Evolutionary conservation across 2,888 invertebrate genomes (phyloP).

Genomic region (Lithophane socia): DNA sequence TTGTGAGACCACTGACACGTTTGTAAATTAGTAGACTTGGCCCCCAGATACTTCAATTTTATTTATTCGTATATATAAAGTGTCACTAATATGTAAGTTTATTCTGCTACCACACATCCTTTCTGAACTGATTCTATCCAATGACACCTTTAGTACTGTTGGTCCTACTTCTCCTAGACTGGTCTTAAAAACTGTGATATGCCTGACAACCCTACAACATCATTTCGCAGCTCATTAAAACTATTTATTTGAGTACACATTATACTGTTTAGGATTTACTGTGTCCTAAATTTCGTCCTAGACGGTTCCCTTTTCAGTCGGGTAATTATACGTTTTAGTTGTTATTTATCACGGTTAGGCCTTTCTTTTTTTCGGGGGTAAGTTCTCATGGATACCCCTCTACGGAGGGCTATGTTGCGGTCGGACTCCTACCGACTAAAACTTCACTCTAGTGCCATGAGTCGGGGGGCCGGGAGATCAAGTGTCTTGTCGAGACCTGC

Average conservation of each 20-base stretch:
- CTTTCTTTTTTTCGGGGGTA: too few species aligned
- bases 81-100: background rate
- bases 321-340: conserved; percentile 20
- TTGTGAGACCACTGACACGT: too few species aligned
- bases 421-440: too few species aligned
- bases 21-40: too few species aligned
- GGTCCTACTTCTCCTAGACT: background rate
- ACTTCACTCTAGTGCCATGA: too few species aligned
- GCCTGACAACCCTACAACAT: conserved; percentile 28
- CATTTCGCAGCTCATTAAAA: conserved; percentile 60
- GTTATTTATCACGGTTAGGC: conserved; percentile 19
- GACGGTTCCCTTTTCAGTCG: background rate
- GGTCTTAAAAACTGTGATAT: background rate
- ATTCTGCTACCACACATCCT: background rate
- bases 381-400: too few species aligned
- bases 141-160: background rate
- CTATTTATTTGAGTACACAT: conserved; percentile 46
- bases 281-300: conserved; percentile 45
- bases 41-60: too few species aligned
- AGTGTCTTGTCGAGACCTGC: conserved; percentile 9
- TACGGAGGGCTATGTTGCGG: too few species aligned
- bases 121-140: background rate
- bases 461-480: too few species aligned
- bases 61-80: too few species aligned
- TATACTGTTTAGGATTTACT: conserved; percentile 44